A percentile compares a stretch with the other conserved stretches of the same genome.
Conservation (phyloP, 2,113 vertebrate genomes). For the Thryonomys swinderianus region DNA sequence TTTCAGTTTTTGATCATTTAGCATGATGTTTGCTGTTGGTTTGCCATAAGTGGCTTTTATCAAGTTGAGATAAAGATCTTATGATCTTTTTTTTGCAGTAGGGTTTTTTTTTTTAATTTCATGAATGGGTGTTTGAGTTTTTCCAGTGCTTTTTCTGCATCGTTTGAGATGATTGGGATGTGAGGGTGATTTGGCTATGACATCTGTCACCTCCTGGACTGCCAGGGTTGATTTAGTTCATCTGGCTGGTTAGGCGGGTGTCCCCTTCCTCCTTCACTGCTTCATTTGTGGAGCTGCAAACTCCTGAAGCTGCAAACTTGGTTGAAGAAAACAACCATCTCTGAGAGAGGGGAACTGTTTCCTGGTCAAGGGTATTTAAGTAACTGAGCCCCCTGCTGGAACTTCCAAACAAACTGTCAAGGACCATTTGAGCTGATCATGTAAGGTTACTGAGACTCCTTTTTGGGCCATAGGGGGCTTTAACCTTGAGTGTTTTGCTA, state of each 20-base stretch:
- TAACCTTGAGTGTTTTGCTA: background rate
- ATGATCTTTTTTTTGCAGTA: background rate
- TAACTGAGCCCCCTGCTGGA: background rate
- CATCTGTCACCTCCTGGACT: no score
- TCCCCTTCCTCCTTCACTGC: no score
- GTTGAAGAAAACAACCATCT: no score
- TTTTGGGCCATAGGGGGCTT: background rate
- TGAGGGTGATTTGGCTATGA: no score
- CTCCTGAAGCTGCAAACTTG: no score
- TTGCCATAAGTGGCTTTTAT: no score
- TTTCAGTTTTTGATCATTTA: background rate
- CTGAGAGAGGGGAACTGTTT: background rate
- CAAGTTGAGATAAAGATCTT: no score
- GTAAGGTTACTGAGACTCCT: background rate
- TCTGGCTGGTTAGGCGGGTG: no score
- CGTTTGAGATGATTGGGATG: no score
- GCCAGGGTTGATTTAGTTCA: no score
- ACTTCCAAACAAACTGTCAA: background rate
- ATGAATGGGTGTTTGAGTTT: background rate
- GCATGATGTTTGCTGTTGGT: background rate
- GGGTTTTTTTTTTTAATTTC: background rate
- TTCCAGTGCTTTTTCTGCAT: background rate
- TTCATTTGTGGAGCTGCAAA: no score
- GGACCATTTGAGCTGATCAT: background rate
- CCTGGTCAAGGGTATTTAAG: background rate